phyloP scores from a whole-genome alignment of 1,140 invertebrate species.

The silkworm (Bombyx mori) region DNA sequence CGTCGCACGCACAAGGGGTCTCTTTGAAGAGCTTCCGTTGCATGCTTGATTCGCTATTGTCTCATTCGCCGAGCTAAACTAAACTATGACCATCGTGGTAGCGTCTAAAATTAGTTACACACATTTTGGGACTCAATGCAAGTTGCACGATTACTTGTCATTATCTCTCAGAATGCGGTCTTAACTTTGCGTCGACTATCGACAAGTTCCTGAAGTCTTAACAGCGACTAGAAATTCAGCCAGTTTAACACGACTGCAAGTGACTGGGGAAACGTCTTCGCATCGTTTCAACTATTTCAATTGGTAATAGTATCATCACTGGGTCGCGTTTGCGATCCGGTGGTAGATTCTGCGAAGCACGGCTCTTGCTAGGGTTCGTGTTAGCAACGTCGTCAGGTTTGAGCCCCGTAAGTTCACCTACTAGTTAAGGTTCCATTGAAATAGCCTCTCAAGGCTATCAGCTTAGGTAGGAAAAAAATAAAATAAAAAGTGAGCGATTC shows the following conservation, averaged over 20 bases:
- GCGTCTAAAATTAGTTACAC: constrained; percentile 36
- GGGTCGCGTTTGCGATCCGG: too few relatives aligned
- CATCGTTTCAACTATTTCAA: constrained; percentile 10
- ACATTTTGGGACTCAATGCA: constrained; percentile 23
- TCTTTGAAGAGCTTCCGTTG: constrained; percentile 63
- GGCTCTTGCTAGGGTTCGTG: too few relatives aligned
- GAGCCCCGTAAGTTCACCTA: too few relatives aligned
- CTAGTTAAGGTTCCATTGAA: too few relatives aligned
- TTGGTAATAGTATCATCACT: constrained; percentile 5
- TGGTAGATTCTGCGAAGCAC: too few relatives aligned
- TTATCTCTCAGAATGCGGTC: constrained; percentile 38
- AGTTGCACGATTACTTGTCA: constrained; percentile 47
- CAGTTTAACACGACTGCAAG: too few relatives aligned
- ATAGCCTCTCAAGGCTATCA: too few relatives aligned
- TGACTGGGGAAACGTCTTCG: constrained; percentile 2
- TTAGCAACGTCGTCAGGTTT: too few relatives aligned
- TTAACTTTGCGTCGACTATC: constrained; percentile 38
- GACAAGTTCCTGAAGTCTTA: constrained; percentile 25
- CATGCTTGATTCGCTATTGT: constrained; percentile 68
- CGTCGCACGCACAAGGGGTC: constrained; percentile 59
- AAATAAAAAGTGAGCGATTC: background rate
- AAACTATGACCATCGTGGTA: constrained; percentile 48
- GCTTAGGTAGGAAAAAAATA: too few relatives aligned
- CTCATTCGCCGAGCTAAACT: constrained; percentile 46
- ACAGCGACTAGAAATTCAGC: constrained; percentile 15